Evolutionary conservation across 2,797 vertebrate genomes (phyloP), one percentile per base, ranked within the genome.

Genomic region (Phalloptychus januarius): DNA sequence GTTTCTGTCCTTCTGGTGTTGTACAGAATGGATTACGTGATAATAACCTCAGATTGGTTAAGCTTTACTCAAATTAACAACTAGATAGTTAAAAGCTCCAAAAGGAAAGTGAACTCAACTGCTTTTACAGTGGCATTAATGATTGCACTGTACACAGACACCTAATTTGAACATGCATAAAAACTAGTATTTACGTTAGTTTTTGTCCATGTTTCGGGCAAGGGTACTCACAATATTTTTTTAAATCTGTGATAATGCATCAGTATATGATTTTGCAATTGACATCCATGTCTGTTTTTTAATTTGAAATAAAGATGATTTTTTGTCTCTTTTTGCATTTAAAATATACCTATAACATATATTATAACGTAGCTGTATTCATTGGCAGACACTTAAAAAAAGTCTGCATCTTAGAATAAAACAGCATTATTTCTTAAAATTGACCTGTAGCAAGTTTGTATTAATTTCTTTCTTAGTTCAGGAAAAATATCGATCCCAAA

Each of bases 401-500:
- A 25, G 50, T 65, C 33, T 36, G 7, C 18, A 65, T 36, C 15
- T 20, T 16, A 10, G 36, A 65, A 31, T 36, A 23, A 65, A 65
- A 65, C 25, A 1, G 2, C 61, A 23, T 38, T n/a, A 23, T n/a
- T 25, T 25, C 25, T 15, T 16, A 44, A 40, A 0, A 48, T 7
- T 0, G 56, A 1, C 4, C 10, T 44, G 28, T 63, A 36, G 15
- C 70, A 0, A n/a, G 20, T 40, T 72, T 48, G 10, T 1, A 50
- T 71, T 18, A 4, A 33, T n/a, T 58, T 7, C 63, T 73, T 78
- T 25, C 25, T 33, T 38, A 11, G 31, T 70, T 58, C n/a, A 46
- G 25, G 11, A 45, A 63, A 42, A 23, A 46, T 67, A 69, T 25
- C 7, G 71, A 50, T 79, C 78, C n/a, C 48, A 44, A 52, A 18